A percentile compares a stretch with the other conserved stretches of the same genome.
Evolutionary conservation across 1,140 invertebrate species (phyloP).

Genomic region (Saccostrea echinata): DNA sequence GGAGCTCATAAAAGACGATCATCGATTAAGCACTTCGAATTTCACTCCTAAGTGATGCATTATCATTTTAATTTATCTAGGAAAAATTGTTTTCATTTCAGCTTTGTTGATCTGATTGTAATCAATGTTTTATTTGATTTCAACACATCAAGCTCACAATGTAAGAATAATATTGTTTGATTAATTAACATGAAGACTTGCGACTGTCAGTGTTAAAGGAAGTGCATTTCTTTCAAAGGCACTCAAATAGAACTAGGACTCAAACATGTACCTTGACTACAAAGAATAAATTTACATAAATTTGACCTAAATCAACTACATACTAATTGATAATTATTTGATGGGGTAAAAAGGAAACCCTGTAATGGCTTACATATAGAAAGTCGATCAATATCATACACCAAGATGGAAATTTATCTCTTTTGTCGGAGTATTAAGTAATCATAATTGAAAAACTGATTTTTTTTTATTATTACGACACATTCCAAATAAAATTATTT

Average conservation of each 20-base stretch:
- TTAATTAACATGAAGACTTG: conserved; percentile 11
- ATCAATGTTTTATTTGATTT: conserved; percentile 40
- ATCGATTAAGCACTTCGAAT: conserved; percentile 32
- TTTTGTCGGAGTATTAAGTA: conserved; percentile 8
- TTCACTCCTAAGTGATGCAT: conserved; percentile 34
- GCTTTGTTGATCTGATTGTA: conserved; percentile 38
- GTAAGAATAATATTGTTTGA: conserved; percentile 33
- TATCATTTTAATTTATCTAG: conserved; percentile 34
- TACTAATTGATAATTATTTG: conserved; percentile 29
- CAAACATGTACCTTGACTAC: conserved; percentile 20
- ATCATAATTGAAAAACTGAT: conserved; percentile 5
- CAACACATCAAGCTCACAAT: conserved; percentile 8
- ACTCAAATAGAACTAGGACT: conserved; percentile 15
- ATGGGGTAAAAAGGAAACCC: conserved; percentile 24
- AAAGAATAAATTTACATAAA: conserved; percentile 28
- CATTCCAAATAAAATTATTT: neutral
- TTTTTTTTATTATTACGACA: neutral
- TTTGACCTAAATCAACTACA: conserved; percentile 29
- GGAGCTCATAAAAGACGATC: conserved; percentile 31
- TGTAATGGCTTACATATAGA: neutral
- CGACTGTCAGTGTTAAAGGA: neutral
- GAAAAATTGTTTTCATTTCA: conserved; percentile 26
- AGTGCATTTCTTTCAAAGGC: conserved; percentile 30
- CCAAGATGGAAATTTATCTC: neutral
- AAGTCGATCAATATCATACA: conserved; percentile 16